Conservation (phyloP, 1,140 invertebrate genomes). For the Lordiphosa clarofinis region DNA sequence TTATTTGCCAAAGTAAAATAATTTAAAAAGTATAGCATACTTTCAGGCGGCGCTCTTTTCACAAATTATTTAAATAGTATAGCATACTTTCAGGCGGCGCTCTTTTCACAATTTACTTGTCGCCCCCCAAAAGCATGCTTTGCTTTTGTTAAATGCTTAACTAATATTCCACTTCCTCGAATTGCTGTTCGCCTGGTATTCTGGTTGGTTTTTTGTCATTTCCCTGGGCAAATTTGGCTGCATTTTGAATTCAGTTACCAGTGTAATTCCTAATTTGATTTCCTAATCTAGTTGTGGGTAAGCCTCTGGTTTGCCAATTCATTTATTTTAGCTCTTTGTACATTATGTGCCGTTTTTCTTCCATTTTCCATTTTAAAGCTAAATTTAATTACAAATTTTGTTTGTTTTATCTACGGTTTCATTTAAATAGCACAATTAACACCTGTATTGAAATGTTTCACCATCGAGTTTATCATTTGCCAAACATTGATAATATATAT, state of each 20-base stretch:
- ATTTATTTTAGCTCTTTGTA: slow-evolving; percentile 51
- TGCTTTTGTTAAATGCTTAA: too few species aligned
- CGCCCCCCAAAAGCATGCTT: too few species aligned
- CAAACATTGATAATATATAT: slow-evolving; percentile 23
- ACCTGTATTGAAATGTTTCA: slow-evolving; percentile 76
- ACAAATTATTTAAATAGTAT: too few species aligned
- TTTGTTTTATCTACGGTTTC: slow-evolving; percentile 53
- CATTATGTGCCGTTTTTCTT: slow-evolving; percentile 52
- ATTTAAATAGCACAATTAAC: slow-evolving; percentile 72
- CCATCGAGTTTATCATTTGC: slow-evolving; percentile 63
- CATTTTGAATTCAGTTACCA: neutral
- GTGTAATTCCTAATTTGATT: slow-evolving; percentile 11
- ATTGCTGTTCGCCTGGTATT: too few species aligned
- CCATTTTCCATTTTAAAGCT: slow-evolving; percentile 20
- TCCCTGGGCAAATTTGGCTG: too few species aligned
- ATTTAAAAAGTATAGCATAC: too few species aligned
- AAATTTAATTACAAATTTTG: slow-evolving; percentile 34
- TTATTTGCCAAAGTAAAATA: too few species aligned
- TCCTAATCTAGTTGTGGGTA: neutral
- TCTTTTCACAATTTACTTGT: too few species aligned
- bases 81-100: too few species aligned
- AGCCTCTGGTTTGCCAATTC: slow-evolving; percentile 30
- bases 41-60: too few species aligned
- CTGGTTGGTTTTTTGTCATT: too few species aligned
- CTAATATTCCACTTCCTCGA: too few species aligned